Base-by-base conservation (phyloP, 2,888 invertebrate genomes). In the Drosophila kanekoi region DNA sequence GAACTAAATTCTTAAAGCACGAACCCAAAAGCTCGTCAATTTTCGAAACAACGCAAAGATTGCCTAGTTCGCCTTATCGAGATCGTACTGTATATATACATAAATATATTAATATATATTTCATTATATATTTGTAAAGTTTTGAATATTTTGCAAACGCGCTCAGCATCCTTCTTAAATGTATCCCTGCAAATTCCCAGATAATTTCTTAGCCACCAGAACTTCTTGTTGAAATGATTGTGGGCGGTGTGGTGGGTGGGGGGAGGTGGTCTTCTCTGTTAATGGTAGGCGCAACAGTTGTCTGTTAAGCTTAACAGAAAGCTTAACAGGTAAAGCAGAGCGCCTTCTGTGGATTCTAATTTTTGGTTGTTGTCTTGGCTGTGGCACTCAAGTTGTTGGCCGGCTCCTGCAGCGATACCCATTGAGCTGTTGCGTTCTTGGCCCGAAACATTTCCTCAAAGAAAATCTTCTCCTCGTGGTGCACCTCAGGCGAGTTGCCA, bases 341-440 rank as follows among this genome's bases (percentile, higher is more conserved):
- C 23, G 40, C 40, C 40, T 28, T 38, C 14, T 48, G 52, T 70
- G 66, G 54, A 52, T 28, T 59, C 28, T 72, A 83, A 45, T 83
- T 78, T 60, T 81, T 79, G 71, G 72, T 71, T 72, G 72, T 8
- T 59, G 72, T 54, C 81, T 81, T 86, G 49, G 83, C 75, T 70
- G 81, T 52, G 43, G 53, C 53, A 45, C 70, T 70, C 69, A 81
- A 77, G 51, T 77, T 86, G 28, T 66, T 79, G 3, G 80, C 85
- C 41, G 83, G 63, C 40, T 75, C 75, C n/a, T 93, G 92, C 13
- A 94, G 85, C 16, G 94, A 93, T 33, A 94, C 91, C 94, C 94
- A 94, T 83, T 94, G 94, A 2, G 94, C 94, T 1, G 93, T 94
- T 9, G 94, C 94, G 32, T 93, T 94, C 81, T 94, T 94, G 14